Evolutionary conservation across 2,888 invertebrate genomes (phyloP).

Genomic region (Cosmia trapezina): DNA sequence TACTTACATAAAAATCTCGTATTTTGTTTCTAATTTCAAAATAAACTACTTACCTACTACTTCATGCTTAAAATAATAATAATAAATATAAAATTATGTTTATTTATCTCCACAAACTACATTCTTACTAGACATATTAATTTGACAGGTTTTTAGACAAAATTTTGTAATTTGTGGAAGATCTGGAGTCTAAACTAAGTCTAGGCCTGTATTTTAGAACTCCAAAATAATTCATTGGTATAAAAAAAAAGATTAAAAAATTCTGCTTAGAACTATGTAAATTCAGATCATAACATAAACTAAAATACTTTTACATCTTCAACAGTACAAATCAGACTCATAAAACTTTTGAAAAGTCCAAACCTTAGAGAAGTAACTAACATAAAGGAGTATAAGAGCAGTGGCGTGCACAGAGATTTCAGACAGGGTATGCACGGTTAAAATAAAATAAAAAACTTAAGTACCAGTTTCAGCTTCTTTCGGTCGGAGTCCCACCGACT

Average conservation of each 20-base stretch:
- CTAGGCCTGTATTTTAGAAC: too few relatives aligned
- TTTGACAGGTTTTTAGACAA: too few relatives aligned
- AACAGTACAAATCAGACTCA: constrained; percentile 23
- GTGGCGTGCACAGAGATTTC: too few relatives aligned
- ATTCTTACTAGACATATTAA: too few relatives aligned
- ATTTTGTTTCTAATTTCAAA: constrained; percentile 19
- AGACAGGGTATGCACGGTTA: too few relatives aligned
- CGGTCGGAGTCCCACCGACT: too few relatives aligned
- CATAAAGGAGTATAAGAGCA: neutral
- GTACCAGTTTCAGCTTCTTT: too few relatives aligned
- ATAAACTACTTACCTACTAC: constrained; percentile 9
- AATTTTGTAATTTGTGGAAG: too few relatives aligned
- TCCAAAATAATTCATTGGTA: neutral
- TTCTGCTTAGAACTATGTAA: constrained; percentile 31
- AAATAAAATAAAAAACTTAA: too few relatives aligned
- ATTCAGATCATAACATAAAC: constrained; percentile 48
- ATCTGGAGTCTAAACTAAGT: too few relatives aligned
- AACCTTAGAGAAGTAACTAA: constrained; percentile 13
- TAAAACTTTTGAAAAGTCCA: neutral
- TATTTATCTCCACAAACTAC: too few relatives aligned
- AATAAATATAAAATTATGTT: too few relatives aligned
- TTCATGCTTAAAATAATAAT: neutral
- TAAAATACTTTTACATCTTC: constrained; percentile 24
- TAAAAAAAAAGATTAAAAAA: constrained; percentile 14
- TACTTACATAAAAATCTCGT: constrained; percentile 34